Percentiles rank a stretch among this genome's conserved stretches.
Conservation (phyloP, 2,113 vertebrate genomes). For the Mobula hypostoma region DNA sequence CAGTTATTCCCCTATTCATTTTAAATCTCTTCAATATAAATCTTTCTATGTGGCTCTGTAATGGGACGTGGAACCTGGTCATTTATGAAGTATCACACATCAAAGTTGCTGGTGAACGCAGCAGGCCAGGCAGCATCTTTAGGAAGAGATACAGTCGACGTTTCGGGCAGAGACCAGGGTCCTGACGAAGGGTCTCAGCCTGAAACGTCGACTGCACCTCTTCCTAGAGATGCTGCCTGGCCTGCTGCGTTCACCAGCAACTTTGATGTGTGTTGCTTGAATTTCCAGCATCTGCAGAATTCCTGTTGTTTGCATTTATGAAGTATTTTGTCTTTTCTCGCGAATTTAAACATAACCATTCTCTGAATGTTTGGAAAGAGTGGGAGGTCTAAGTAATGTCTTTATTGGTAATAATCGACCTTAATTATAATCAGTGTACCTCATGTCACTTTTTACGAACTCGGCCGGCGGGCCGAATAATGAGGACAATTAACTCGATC, state of each 20-base stretch:
- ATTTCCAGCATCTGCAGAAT: no score
- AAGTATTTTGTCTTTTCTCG: neutral
- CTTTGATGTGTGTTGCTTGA: no score
- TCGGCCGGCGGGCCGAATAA: neutral
- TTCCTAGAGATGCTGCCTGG: no score
- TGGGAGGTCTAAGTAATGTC: slow-evolving; percentile 5
- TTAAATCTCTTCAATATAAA: neutral
- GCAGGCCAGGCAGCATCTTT: no score
- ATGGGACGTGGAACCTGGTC: neutral
- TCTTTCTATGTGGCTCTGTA: neutral
- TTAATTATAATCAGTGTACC: slow-evolving; percentile 17
- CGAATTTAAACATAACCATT: neutral
- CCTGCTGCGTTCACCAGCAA: no score
- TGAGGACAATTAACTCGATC: slow-evolving; percentile 25
- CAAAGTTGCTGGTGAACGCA: no score
- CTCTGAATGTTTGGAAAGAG: neutral
- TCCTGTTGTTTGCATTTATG: no score
- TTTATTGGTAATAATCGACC: neutral
- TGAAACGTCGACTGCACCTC: no score
- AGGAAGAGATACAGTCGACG: no score
- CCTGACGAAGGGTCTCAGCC: no score
- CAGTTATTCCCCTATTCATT: neutral
- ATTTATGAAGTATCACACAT: neutral
- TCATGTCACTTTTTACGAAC: neutral
- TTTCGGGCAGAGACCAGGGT: no score